Percentiles rank a stretch among this genome's conserved stretches.
Conservation (phyloP, 1,140 invertebrate species). For the Caenorhabditis brenneri region DNA sequence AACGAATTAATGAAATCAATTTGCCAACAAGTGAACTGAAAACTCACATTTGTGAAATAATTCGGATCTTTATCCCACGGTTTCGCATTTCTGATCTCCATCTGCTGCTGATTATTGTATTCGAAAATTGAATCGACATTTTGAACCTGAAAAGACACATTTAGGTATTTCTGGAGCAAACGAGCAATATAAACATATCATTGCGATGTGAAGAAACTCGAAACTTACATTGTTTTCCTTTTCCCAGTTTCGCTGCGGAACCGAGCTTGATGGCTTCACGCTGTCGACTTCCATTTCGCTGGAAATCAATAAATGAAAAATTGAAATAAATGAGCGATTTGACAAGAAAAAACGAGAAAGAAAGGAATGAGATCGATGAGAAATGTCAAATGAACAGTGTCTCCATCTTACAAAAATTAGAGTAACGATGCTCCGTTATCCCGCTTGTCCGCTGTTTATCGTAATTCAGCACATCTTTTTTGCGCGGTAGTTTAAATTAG, state of each 20-base stretch:
- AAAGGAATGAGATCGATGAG: not conserved
- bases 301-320: not conserved
- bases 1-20: conserved; percentile 86
- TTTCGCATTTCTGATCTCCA: conserved; percentile 92
- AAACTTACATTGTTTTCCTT: conserved; percentile 77
- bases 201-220: no score
- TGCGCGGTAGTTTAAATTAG: not conserved
- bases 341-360: not conserved
- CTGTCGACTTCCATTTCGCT: not conserved
- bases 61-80: conserved; percentile 94
- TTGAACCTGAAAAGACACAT: conserved; percentile 83
- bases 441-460: not conserved
- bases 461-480: not conserved
- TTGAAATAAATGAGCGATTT: not conserved
- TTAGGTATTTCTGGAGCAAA: not conserved
- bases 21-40: not conserved
- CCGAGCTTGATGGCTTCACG: not conserved
- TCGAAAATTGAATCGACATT: conserved; percentile 92
- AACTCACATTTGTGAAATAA: conserved; percentile 49
- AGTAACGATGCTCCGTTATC: not conserved
- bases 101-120: conserved; percentile 91
- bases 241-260: conserved; percentile 89
- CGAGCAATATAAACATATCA: no score
- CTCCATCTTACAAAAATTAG: not conserved
- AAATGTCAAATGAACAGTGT: no score